These are phyloP conservation scores for Vidua chalybeata DNA, from an alignment of 2,113 vertebrate species.

Conservation along the genomic window DNA sequence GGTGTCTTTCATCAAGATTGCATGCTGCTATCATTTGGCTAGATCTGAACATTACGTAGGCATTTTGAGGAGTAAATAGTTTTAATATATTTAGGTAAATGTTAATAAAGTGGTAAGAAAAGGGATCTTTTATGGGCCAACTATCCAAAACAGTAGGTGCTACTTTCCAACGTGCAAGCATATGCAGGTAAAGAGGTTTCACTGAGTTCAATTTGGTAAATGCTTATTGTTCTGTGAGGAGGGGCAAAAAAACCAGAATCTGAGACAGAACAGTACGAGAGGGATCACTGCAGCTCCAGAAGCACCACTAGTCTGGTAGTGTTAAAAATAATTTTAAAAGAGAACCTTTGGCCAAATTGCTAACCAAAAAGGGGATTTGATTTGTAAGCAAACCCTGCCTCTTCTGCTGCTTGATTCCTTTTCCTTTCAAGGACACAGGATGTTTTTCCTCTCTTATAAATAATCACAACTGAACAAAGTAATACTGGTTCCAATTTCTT, in stretches of 20 bases:
- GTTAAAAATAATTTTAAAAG: not conserved
- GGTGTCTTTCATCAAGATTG: not conserved
- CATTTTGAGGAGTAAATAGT: not conserved
- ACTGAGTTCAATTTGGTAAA: not conserved
- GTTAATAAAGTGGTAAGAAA: not conserved
- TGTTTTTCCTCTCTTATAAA: not conserved
- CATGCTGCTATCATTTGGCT: not conserved
- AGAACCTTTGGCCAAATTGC: not conserved
- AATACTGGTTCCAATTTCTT: not conserved
- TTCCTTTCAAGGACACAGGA: not conserved
- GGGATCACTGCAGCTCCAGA: not conserved
- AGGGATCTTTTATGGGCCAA: not conserved
- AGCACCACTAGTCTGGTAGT: not conserved
- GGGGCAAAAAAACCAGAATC: not conserved
- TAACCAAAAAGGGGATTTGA: not conserved
- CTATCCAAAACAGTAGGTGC: not conserved
- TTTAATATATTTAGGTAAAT: not conserved
- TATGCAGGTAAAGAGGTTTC: not conserved
- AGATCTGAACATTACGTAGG: not conserved
- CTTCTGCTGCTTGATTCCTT: not conserved
- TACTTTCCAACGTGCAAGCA: not conserved
- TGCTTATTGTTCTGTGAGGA: not conserved
- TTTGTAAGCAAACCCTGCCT: not conserved
- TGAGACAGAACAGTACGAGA: not conserved
- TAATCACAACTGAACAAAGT: not conserved